Conservation (phyloP, 1,140 invertebrate species). For the Aethina tumida region DNA sequence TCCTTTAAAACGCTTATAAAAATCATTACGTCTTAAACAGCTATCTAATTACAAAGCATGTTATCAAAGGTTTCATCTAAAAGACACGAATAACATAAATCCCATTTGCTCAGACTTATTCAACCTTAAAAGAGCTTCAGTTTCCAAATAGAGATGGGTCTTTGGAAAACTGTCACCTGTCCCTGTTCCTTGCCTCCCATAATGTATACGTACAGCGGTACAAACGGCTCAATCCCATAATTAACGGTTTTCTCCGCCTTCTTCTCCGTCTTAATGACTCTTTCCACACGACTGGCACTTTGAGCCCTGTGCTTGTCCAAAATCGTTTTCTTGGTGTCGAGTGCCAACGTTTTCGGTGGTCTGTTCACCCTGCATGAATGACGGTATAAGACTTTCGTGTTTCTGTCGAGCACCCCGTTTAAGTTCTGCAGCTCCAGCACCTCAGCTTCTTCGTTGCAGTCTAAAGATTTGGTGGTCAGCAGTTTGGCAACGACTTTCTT, state of each 20-base stretch:
- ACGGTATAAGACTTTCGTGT: conserved; percentile 29
- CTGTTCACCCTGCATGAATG: conserved; percentile 21
- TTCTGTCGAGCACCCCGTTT: conserved; percentile 25
- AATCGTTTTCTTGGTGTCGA: conserved; percentile 26
- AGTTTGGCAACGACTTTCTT: conserved; percentile 27
- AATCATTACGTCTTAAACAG: no score
- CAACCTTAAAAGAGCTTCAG: conserved; percentile 41
- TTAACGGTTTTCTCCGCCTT: conserved; percentile 20
- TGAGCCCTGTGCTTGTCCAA: conserved; percentile 26
- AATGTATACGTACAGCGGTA: conserved; percentile 53
- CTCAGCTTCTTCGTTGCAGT: conserved; percentile 39
- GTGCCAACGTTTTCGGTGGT: conserved; percentile 36
- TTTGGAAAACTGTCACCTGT: conserved; percentile 55
- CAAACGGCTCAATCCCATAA: conserved; percentile 31
- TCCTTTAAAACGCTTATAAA: no score
- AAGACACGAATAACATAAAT: no score
- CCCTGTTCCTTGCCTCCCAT: conserved; percentile 57
- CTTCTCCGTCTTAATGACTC: conserved; percentile 20
- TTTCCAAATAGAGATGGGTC: conserved; percentile 57
- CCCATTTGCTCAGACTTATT: neutral
- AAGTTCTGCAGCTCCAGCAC: conserved; percentile 29
- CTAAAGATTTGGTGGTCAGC: conserved; percentile 27
- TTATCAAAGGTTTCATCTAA: no score
- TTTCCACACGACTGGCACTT: conserved; percentile 34
- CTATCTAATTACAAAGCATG: no score